Conservation (phyloP, 2,113 vertebrate genomes). For the Brevimyrus niger region DNA sequence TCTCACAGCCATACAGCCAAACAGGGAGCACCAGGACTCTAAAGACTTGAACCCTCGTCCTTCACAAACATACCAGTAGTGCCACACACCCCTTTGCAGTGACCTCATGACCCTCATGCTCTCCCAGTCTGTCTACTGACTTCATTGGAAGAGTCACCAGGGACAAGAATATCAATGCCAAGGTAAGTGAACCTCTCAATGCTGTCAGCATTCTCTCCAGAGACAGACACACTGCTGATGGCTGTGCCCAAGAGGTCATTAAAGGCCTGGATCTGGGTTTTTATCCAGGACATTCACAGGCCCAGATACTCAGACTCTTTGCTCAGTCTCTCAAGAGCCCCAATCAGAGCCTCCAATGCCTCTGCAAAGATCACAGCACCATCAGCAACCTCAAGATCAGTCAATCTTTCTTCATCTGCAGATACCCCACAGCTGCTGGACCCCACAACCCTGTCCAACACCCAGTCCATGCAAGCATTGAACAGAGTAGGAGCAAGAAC, state of each 20-base stretch:
- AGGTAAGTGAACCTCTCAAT: background rate
- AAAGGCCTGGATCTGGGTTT: background rate
- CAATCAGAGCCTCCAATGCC: background rate
- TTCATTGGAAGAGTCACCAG: background rate
- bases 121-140: background rate
- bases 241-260: background rate
- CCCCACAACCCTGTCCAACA: background rate
- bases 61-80: background rate
- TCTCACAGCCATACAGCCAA: background rate
- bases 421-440: background rate
- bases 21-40: background rate
- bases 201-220: background rate
- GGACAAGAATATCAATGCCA: background rate
- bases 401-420: background rate
- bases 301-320: background rate
- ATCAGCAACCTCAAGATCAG: background rate
- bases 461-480: background rate
- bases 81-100: background rate
- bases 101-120: background rate
- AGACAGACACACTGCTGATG: background rate
- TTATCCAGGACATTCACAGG: background rate
- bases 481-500: background rate
- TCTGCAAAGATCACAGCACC: background rate
- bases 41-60: background rate
- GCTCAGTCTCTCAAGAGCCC: background rate